A percentile compares a stretch with the other conserved stretches of the same genome.
phyloP scores from a whole-genome alignment of 1,140 invertebrate genomes.

The Microvelia longipes region DNA sequence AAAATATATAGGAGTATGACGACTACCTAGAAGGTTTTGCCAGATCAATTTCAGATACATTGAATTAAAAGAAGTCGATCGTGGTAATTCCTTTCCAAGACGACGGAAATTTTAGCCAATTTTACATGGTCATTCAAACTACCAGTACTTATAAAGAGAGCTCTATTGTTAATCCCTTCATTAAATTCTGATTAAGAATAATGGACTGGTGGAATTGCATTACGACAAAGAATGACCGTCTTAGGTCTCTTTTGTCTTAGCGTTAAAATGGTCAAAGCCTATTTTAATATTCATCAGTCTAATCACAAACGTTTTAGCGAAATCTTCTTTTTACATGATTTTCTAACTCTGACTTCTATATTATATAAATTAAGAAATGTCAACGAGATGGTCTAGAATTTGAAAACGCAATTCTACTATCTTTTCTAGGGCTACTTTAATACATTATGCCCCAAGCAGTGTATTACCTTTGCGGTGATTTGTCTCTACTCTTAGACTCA shows the following conservation, averaged over 20 bases:
- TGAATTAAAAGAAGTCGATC: background rate
- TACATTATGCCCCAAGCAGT: too few species aligned
- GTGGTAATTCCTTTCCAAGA: background rate
- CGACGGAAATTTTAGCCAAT: too few species aligned
- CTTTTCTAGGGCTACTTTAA: too few species aligned
- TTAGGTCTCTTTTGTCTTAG: too few species aligned
- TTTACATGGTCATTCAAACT: too few species aligned
- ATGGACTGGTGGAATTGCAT: too few species aligned
- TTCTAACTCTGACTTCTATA: background rate
- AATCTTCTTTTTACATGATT: background rate
- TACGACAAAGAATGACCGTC: too few species aligned
- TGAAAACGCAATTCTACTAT: too few species aligned
- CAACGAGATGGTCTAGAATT: background rate
- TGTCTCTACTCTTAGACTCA: background rate
- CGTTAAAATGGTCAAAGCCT: too few species aligned
- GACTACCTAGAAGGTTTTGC: background rate
- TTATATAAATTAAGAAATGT: background rate
- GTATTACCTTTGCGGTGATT: conserved; percentile 5
- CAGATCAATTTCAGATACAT: background rate
- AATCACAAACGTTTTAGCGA: background rate
- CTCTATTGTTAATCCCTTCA: too few species aligned
- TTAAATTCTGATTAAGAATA: too few species aligned
- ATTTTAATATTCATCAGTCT: background rate
- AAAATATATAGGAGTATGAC: background rate
- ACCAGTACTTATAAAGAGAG: too few species aligned